These are phyloP conservation scores for Serinus canaria DNA, from an alignment of 2,113 vertebrate species.

Conservation along the genomic window DNA sequence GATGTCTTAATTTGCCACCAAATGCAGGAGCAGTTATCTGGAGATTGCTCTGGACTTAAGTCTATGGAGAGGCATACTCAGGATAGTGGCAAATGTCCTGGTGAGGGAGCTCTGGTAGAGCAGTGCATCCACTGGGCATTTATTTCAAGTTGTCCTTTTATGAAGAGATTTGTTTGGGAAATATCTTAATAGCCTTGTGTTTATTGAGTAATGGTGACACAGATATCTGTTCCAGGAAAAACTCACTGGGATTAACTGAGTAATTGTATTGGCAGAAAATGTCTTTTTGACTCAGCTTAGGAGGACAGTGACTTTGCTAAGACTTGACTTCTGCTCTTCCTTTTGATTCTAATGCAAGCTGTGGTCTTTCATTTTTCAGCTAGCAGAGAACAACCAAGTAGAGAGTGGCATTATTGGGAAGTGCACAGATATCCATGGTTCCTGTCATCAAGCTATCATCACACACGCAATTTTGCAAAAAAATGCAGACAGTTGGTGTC, in stretches of 20 bases:
- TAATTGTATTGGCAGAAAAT: slow-evolving; percentile 3
- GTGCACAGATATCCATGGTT: not conserved
- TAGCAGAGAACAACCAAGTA: not conserved
- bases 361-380: not conserved
- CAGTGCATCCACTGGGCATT: not conserved
- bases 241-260: slow-evolving; percentile 22
- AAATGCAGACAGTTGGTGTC: not conserved
- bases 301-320: not conserved
- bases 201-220: not conserved
- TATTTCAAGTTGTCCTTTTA: not conserved
- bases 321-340: not conserved
- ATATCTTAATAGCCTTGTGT: slow-evolving; percentile 11
- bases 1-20: rapidly evolving
- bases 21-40: not conserved
- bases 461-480: not conserved
- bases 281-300: not conserved
- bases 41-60: rapidly evolving
- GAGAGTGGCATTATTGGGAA: not conserved
- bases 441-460: not conserved
- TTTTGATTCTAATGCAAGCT: not conserved
- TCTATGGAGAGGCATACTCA: not conserved
- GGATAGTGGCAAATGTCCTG: not conserved
- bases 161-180: slow-evolving; percentile 36
- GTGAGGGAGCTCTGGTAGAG: slow-evolving; percentile 7
- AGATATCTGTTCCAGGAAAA: slow-evolving; percentile 29